Percentiles rank a stretch among this genome's conserved stretches.
These are phyloP conservation scores for Danio aesculapii DNA, from an alignment of 2,797 vertebrate species.

Conservation along the genomic window DNA sequence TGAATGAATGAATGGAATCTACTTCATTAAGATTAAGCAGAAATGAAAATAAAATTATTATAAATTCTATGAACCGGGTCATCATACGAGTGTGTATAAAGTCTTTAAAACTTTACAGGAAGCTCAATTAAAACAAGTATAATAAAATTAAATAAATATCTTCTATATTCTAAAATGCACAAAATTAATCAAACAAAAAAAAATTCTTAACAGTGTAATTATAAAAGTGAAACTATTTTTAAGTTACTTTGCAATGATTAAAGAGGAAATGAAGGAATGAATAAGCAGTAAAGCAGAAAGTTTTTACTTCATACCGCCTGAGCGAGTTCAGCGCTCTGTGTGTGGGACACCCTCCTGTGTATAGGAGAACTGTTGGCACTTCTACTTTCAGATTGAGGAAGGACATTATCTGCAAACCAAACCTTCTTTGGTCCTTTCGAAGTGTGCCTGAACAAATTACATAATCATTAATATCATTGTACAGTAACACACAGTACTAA, in stretches of 20 bases:
- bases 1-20: no score
- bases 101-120: no score
- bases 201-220: neutral
- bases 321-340: slow-evolving; percentile 42
- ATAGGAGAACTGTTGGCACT: slow-evolving; percentile 90
- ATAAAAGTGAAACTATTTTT: neutral
- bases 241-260: neutral
- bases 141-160: neutral
- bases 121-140: neutral
- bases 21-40: neutral
- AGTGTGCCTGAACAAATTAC: slow-evolving; percentile 75
- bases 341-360: slow-evolving; percentile 62
- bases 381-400: slow-evolving; percentile 89
- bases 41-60: neutral
- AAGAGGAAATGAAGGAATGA: neutral
- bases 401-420: slow-evolving; percentile 97
- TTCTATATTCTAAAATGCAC: no score
- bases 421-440: slow-evolving; percentile 92
- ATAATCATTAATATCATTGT: neutral
- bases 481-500: no score
- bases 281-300: slow-evolving; percentile 32
- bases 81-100: no score
- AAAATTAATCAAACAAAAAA: neutral
- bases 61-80: neutral
- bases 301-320: slow-evolving; percentile 33